phyloP scores from a whole-genome alignment of 2,797 vertebrate genomes.

The Mormyrops boulengeri region DNA sequence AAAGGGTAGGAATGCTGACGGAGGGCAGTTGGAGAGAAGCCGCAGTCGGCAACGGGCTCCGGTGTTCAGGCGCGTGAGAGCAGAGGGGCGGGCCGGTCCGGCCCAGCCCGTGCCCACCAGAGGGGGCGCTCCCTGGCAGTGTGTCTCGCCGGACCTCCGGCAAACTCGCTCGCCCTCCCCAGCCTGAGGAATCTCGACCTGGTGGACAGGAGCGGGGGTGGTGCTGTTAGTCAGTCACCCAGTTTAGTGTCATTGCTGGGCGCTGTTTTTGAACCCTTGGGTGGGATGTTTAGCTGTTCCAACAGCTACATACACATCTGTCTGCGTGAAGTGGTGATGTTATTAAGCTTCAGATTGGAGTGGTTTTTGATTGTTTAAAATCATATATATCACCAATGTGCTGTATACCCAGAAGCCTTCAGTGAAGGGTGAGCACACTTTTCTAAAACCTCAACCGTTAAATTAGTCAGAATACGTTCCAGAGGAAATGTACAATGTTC shows the following conservation, averaged over 20 bases:
- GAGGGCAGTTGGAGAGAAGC: slow-evolving; percentile 41
- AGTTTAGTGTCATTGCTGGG: neutral
- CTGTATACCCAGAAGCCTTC: neutral
- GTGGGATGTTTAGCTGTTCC: neutral
- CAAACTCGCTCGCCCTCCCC: slow-evolving; percentile 22
- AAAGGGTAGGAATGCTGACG: slow-evolving; percentile 72
- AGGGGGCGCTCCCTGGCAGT: slow-evolving; percentile 67
- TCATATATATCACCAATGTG: neutral
- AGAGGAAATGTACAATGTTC: neutral
- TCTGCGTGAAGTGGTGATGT: neutral
- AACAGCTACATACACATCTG: neutral
- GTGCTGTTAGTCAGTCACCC: neutral
- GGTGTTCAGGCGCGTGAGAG: slow-evolving; percentile 41
- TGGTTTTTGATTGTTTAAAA: too few species aligned
- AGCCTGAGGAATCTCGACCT: neutral
- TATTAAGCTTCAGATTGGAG: neutral
- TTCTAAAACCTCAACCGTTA: neutral
- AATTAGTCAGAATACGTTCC: neutral
- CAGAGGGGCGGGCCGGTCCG: neutral
- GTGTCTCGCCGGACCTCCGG: slow-evolving; percentile 51
- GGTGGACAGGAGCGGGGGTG: neutral
- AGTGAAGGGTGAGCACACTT: neutral
- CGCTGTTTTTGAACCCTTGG: neutral
- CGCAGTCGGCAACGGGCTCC: slow-evolving; percentile 53
- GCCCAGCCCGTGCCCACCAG: neutral